Evolutionary conservation across 53 echinoderm and acorn worm genomes (phyloP).

Genomic region (Antedon mediterranea): DNA sequence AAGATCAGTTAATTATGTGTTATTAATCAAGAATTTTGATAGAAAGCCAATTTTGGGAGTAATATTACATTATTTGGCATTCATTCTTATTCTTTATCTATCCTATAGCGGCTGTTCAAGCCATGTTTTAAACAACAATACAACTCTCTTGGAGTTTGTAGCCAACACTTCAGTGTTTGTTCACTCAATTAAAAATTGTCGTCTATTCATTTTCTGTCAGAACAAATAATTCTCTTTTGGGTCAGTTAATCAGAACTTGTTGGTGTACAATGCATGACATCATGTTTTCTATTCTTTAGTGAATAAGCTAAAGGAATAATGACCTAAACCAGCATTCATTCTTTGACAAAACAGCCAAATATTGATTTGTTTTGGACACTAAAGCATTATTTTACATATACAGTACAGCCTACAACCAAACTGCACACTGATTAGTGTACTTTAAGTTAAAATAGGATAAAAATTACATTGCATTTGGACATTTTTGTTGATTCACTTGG

Average conservation of each 20-base stretch:
- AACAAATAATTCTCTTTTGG: background rate
- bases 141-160: constrained; percentile 49
- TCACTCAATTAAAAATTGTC: constrained; percentile 20
- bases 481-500: too few relatives aligned
- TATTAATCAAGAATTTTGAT: too few relatives aligned
- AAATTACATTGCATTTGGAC: too few relatives aligned
- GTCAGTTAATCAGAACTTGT: background rate
- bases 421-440: too few relatives aligned
- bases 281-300: background rate
- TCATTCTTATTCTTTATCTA: background rate
- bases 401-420: too few relatives aligned
- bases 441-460: too few relatives aligned
- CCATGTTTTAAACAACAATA: constrained; percentile 50
- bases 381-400: too few relatives aligned
- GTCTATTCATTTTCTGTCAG: background rate
- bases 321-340: background rate
- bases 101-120: background rate
- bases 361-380: too few relatives aligned
- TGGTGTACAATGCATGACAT: background rate
- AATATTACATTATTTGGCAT: too few relatives aligned
- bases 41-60: too few relatives aligned
- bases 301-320: background rate
- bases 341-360: background rate
- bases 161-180: constrained; percentile 60
- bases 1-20: too few relatives aligned